Evolutionary conservation across 2,113 vertebrate genomes (phyloP), one percentile per base, ranked within the genome.

Genomic region (Bettongia penicillata): DNA sequence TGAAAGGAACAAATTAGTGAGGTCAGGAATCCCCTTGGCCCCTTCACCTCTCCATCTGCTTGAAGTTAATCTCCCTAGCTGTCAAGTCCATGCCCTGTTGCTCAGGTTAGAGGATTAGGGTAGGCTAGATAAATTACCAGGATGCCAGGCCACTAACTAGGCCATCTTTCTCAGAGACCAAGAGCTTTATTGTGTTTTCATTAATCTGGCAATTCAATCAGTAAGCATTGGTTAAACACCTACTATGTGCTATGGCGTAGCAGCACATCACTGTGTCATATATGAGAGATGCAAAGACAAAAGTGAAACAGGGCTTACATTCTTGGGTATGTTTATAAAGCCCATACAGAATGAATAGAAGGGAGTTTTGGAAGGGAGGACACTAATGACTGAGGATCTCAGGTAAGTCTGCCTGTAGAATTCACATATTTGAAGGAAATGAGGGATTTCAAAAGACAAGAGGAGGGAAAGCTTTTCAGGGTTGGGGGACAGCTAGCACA

Each of bases 141-240:
- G 25, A 16, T 91, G 24, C 89, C 61, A 95, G 53, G 52, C 12
- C 90, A 23, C 55, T 57, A 43, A 93, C 50, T 77, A 47, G 93
- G 89, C 51, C 57, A 92, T 96, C 49, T 95, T 94, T 91, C n/a
- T 84, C 48, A 94, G 91, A 47, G 31, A 1, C 89, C 90, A 12
- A 43, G 16, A 55, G n/a, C 94, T 94, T n/a, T 84, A 43, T 84
- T 84, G n/a, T 19, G 1, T 89, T 93, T 0, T 95, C 43, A 91
- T 43, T 12, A 61, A 47, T 16, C 0, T 84, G n/a, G n/a, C 16
- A 43, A 68, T 43, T 84, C n/a, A 43, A 22, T 84, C n/a, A 43
- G n/a, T 43, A 84, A 84, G 68, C n/a, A 43, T 84, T 43, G 16
- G 7, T 84, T 84, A 43, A 43, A 43, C 0, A 8, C 68, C 37